Percentiles rank a stretch among this genome's conserved stretches.
Conservation (phyloP, 1,140 invertebrate species). For the Atta cephalotes region DNA sequence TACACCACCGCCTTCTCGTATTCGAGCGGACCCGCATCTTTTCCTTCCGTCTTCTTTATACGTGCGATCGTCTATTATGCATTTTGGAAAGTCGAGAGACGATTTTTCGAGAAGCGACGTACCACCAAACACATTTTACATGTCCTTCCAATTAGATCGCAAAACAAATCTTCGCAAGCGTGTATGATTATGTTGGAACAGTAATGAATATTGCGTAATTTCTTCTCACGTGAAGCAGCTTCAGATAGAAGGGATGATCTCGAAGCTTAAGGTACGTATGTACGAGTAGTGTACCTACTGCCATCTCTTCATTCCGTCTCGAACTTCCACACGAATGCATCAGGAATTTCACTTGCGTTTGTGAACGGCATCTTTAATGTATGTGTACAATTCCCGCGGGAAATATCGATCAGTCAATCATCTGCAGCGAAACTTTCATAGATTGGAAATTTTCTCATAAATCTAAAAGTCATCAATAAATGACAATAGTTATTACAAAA, state of each 20-base stretch:
- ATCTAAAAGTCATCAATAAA: not conserved
- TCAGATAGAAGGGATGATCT: not conserved
- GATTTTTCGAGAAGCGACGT: not conserved
- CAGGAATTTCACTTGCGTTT: constrained; percentile 33
- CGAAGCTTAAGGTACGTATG: constrained; percentile 20
- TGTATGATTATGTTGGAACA: not conserved
- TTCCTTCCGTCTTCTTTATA: constrained; percentile 75
- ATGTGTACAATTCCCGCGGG: not conserved
- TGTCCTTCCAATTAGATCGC: not conserved
- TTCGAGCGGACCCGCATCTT: constrained; percentile 58
- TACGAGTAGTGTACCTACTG: constrained; percentile 71
- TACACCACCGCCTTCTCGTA: constrained; percentile 64
- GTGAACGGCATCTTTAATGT: not conserved
- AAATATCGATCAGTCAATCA: constrained; percentile 9
- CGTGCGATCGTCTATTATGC: constrained; percentile 61
- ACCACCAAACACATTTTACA: not conserved
- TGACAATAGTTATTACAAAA: not conserved
- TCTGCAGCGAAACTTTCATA: not conserved
- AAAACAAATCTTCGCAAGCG: not conserved
- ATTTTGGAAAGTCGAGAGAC: constrained; percentile 16
- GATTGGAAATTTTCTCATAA: not conserved
- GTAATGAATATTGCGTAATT: not conserved
- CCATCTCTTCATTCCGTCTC: constrained; percentile 68
- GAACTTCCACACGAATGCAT: constrained; percentile 63
- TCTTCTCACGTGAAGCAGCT: not conserved